Evolutionary conservation across 2,797 vertebrate genomes (phyloP), one percentile per base, ranked within the genome.

Genomic region (Leuciscus waleckii): DNA sequence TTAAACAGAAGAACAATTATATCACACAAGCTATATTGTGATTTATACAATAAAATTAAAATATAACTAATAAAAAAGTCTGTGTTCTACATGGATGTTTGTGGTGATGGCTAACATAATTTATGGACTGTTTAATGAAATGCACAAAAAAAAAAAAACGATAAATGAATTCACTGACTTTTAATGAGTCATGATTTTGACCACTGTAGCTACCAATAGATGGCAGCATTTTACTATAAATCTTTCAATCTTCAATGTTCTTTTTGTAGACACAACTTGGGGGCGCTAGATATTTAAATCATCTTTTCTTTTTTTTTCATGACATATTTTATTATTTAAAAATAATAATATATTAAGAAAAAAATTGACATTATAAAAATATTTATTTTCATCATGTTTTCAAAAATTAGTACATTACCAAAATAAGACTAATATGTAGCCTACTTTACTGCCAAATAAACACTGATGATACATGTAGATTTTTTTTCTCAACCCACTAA

Each of bases 221-320:
- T 79, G 68, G 41, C 56, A 79, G 41, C 54, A 73, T 73, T 85
- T 85, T 41, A 63, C 68, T 29, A 29, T 39, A 0, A 4, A n/a
- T 49, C 14, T 16, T 21, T 49, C 7, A 6, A 68, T 46, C 43
- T 35, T 13, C 3, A 80, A 5, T 7, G 3, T 68, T 46, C 7
- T 46, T 68, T 77, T 37, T 32, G 21, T 6, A 68, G 7, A 5
- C 54, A 77, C 74, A 41, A 49, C 21, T 1, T 49, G 70, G 54
- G 41, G 69, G 26, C 26, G 68, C 80, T 82, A 82, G 51, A 61
- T 14, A 43, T 73, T 41, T 41, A 14, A 37, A 2, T 9, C 19
- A 16, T 39, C 14, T 54, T 26, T 32, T 37, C 37, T 1, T 51
- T 41, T 37, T 0, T 46, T 46, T 46, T 11, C 43, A 46, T 46